Evolutionary conservation across 2,797 vertebrate genomes (phyloP).

Genomic region (Scleropages formosus): DNA sequence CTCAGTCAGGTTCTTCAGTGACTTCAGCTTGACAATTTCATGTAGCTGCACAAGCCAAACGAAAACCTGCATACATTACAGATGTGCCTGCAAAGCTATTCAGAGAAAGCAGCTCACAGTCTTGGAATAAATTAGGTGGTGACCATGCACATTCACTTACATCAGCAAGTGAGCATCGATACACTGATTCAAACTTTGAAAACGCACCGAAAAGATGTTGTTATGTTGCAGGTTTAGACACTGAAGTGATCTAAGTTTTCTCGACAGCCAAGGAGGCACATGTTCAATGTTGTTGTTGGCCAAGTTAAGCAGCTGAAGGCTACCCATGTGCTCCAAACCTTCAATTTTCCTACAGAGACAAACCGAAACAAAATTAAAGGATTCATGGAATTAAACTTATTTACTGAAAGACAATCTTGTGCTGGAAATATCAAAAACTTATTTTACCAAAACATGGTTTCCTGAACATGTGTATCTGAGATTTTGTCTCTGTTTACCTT

Average conservation of each 20-base stretch:
- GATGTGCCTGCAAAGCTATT: neutral
- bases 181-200: too few relatives aligned
- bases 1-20: constrained; percentile 75
- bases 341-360: constrained; percentile 75
- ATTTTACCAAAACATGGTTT: neutral
- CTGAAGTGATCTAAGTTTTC: constrained; percentile 71
- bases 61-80: neutral
- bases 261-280: constrained; percentile 75
- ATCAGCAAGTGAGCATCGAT: neutral
- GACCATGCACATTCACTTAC: neutral
- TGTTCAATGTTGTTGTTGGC: constrained; percentile 77
- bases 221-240: constrained; percentile 73
- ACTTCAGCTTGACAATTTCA: constrained; percentile 74
- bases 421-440: neutral
- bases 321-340: constrained; percentile 76
- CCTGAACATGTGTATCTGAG: too few relatives aligned
- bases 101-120: constrained; percentile 5
- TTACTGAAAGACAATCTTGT: neutral
- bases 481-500: constrained; percentile 53
- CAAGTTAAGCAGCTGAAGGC: constrained; percentile 77
- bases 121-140: neutral
- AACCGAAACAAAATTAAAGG: constrained; percentile 16
- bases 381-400: neutral
- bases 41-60: constrained; percentile 64
- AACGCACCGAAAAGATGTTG: constrained; percentile 77